phyloP scores from a whole-genome alignment of 1,140 invertebrate species.

The Tachypleus tridentatus region DNA sequence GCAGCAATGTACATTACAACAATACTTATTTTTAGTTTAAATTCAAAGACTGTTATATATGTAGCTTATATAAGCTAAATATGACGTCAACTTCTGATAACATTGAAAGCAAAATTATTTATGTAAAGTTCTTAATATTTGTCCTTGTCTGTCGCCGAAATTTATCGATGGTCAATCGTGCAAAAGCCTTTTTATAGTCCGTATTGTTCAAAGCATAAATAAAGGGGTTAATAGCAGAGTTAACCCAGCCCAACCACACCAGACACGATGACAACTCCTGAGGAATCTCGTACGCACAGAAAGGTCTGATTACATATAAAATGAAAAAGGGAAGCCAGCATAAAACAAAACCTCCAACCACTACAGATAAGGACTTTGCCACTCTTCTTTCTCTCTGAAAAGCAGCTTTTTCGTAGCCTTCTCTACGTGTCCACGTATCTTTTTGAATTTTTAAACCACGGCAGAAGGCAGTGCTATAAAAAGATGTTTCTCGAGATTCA shows the following conservation, averaged over 20 bases:
- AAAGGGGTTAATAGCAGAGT: conserved; percentile 76
- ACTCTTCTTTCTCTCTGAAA: conserved; percentile 63
- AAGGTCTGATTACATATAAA: conserved; percentile 66
- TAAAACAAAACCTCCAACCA: conserved; percentile 80
- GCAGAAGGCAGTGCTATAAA: too few relatives aligned
- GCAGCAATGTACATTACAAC: too few relatives aligned
- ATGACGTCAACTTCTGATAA: too few relatives aligned
- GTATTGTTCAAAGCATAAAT: conserved; percentile 78
- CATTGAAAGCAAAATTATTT: too few relatives aligned
- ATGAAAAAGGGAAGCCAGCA: conserved; percentile 86
- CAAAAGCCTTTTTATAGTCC: conserved; percentile 68
- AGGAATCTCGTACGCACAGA: conserved; percentile 51
- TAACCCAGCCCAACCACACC: conserved; percentile 79
- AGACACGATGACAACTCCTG: conserved; percentile 10
- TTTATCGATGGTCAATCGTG: conserved; percentile 14
- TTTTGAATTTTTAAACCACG: too few relatives aligned
- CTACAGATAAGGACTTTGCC: conserved; percentile 76
- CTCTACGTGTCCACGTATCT: too few relatives aligned
- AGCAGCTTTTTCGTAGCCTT: conserved; percentile 22
- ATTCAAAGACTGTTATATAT: too few relatives aligned
- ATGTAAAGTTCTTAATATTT: too few relatives aligned
- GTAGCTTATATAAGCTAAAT: too few relatives aligned
- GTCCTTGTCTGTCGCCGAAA: too few relatives aligned
- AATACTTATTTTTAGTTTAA: too few relatives aligned
- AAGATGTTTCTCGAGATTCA: too few relatives aligned